Conservation (phyloP, 2,797 vertebrate genomes). For the Notolepis coatsorum region DNA sequence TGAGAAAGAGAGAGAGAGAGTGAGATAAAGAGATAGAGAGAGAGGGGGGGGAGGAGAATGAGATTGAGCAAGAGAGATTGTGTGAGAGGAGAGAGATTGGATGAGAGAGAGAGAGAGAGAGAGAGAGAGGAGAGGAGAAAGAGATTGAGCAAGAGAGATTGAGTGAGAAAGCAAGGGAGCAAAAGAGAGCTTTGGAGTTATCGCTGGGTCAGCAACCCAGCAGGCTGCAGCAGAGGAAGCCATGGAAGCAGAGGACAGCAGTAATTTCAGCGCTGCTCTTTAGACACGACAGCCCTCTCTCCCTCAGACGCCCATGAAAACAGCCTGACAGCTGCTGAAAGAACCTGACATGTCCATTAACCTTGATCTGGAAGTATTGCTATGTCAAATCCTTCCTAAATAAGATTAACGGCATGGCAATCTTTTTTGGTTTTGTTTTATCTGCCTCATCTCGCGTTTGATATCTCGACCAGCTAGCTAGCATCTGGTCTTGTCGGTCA, state of each 20-base stretch:
- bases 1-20: background rate
- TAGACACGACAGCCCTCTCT: slow-evolving; percentile 55
- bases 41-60: too few relatives aligned
- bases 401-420: slow-evolving; percentile 24
- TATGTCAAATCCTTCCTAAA: slow-evolving; percentile 29
- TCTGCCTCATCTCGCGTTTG: slow-evolving; percentile 13
- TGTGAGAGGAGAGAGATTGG: background rate
- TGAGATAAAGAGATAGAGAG: too few relatives aligned
- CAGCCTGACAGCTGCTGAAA: slow-evolving; percentile 56
- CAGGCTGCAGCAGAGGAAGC: slow-evolving; percentile 56
- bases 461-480: background rate
- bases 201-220: slow-evolving; percentile 72
- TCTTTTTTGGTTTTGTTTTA: slow-evolving; percentile 24
- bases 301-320: slow-evolving; percentile 50
- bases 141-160: background rate
- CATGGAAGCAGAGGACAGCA: slow-evolving; percentile 67
- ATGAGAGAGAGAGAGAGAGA: background rate
- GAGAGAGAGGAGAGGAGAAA: background rate
- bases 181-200: slow-evolving; percentile 42
- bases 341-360: slow-evolving; percentile 50
- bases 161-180: background rate
- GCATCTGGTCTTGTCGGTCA: slow-evolving; percentile 14
- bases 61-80: background rate
- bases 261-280: slow-evolving; percentile 66
- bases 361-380: slow-evolving; percentile 52